Percentiles rank a stretch among this genome's conserved stretches.
phyloP scores from a whole-genome alignment of 2,888 invertebrate species.

The Eulithis prunata region DNA sequence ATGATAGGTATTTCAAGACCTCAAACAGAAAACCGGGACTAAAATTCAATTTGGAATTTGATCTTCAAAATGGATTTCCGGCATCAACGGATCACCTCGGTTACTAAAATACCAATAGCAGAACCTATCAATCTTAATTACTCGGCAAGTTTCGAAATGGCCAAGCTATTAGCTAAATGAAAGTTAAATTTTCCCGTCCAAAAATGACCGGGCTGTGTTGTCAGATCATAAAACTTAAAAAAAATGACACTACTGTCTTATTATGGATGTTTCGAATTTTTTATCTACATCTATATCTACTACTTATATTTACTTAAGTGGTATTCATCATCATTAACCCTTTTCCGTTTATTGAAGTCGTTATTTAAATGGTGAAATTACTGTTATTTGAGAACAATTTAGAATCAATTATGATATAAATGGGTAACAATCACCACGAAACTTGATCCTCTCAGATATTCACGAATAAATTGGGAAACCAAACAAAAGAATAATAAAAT shows the following conservation, averaged over 20 bases:
- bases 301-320: too few relatives aligned
- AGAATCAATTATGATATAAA: conserved; percentile 18
- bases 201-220: conserved; percentile 32
- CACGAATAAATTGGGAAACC: conserved; percentile 26
- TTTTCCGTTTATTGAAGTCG: too few relatives aligned
- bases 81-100: conserved; percentile 38
- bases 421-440: conserved; percentile 12
- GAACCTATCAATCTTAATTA: conserved; percentile 69
- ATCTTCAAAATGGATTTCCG: conserved; percentile 34
- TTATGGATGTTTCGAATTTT: too few relatives aligned
- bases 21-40: background rate
- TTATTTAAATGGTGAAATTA: background rate
- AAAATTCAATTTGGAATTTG: conserved; percentile 32
- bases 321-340: background rate
- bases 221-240: conserved; percentile 12
- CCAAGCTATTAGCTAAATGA: conserved; percentile 69
- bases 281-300: too few relatives aligned
- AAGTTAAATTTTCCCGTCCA: conserved; percentile 49
- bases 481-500: conserved; percentile 34
- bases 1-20: too few relatives aligned
- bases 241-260: too few relatives aligned
- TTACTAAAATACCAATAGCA: conserved; percentile 56
- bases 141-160: conserved; percentile 61
- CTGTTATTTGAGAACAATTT: conserved; percentile 1
- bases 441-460: conserved; percentile 12